These are phyloP conservation scores for Drosophila mimetica DNA, from an alignment of 2,888 invertebrate genomes.

Conservation along the genomic window DNA sequence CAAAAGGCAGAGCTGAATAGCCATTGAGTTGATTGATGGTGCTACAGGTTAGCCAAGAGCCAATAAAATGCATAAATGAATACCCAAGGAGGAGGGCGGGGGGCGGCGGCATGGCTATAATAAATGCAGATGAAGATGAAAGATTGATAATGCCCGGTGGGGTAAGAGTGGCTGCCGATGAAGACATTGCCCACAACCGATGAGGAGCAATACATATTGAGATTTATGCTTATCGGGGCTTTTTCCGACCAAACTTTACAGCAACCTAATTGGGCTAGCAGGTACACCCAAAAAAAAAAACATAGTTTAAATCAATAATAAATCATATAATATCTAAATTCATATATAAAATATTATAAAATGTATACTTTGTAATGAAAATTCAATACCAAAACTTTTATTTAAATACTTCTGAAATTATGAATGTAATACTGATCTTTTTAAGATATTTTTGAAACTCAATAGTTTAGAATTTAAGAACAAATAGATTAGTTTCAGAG, in stretches of 20 bases:
- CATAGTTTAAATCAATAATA: no score
- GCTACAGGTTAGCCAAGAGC: conserved; percentile 51
- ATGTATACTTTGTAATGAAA: no score
- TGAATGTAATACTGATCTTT: no score
- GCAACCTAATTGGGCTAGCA: conserved; percentile 19
- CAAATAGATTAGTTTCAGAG: no score
- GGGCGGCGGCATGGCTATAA: conserved; percentile 7
- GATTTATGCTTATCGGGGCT: conserved; percentile 2
- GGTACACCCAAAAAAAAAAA: no score
- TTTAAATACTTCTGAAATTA: no score
- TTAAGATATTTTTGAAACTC: no score
- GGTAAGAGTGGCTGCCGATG: conserved; percentile 19
- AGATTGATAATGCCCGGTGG: conserved; percentile 25
- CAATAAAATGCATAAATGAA: conserved; percentile 65
- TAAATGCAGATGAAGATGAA: conserved; percentile 39
- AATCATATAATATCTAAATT: no score
- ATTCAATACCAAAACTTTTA: no score
- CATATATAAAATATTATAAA: no score
- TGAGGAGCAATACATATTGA: conserved; percentile 11
- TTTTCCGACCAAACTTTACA: background rate
- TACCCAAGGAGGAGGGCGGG: conserved; percentile 24
- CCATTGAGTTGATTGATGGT: conserved; percentile 64
- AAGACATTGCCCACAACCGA: conserved; percentile 19
- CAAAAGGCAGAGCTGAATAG: conserved; percentile 41
- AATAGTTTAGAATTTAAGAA: no score